phyloP scores from a whole-genome alignment of 1,140 invertebrate genomes.

The Heliconius eleuchia region DNA sequence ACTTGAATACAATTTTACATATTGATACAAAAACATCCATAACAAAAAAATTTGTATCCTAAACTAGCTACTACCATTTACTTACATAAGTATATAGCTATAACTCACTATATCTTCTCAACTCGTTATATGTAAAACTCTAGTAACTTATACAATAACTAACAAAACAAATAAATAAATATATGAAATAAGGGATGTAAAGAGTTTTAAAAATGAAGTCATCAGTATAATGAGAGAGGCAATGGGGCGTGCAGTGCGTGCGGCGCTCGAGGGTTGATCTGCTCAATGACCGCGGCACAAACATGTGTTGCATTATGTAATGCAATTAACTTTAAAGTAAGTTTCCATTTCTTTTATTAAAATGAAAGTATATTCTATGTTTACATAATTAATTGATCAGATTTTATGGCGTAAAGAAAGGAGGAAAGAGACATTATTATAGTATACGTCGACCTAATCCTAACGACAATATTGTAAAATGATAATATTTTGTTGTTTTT shows the following conservation, averaged over 20 bases:
- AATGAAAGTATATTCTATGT: neutral
- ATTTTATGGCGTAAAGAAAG: neutral
- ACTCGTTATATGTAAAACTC: too few species aligned
- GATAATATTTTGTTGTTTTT: too few species aligned
- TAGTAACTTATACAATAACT: neutral
- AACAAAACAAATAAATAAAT: conserved; percentile 13
- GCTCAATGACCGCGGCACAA: conserved; percentile 18
- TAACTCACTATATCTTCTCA: too few species aligned
- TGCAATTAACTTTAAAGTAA: conserved; percentile 4
- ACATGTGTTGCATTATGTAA: conserved; percentile 22
- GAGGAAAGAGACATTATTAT: too few species aligned
- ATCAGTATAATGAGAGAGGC: conserved; percentile 34
- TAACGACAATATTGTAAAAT: too few species aligned
- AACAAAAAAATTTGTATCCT: too few species aligned
- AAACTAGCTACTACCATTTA: too few species aligned
- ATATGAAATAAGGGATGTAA: conserved; percentile 15
- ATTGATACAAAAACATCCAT: too few species aligned
- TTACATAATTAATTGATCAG: neutral
- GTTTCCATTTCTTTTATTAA: conserved; percentile 11
- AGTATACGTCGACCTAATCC: too few species aligned
- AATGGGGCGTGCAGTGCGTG: conserved; percentile 30
- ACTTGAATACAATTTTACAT: too few species aligned
- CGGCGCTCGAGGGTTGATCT: conserved; percentile 31
- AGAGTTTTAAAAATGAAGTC: conserved; percentile 34
- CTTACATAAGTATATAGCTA: too few species aligned